Evolutionary conservation across 2,797 vertebrate genomes (phyloP).

Genomic region (Cirrhinus molitorella): DNA sequence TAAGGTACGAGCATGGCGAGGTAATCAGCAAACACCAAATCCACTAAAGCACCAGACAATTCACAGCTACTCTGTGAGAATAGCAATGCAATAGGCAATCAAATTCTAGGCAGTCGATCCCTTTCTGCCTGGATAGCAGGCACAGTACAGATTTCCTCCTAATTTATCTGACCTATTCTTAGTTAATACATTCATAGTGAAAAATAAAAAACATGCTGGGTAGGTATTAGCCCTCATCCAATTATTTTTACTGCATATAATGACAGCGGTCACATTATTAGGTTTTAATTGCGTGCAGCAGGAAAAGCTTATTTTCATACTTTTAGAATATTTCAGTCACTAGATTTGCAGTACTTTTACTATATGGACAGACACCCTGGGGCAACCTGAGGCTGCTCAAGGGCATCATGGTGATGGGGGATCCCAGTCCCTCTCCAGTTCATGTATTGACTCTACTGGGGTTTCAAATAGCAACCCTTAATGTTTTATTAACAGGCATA

Average conservation of each 20-base stretch:
- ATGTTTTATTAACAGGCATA: slow-evolving; percentile 2
- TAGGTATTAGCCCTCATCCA: slow-evolving; percentile 36
- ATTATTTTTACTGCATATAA: slow-evolving; percentile 42
- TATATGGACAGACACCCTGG: not conserved
- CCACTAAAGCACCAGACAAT: slow-evolving; percentile 39
- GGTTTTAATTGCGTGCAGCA: slow-evolving; percentile 39
- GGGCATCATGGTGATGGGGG: not conserved
- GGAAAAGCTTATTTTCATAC: not conserved
- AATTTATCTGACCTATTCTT: slow-evolving; percentile 50
- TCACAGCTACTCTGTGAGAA: slow-evolving; percentile 36
- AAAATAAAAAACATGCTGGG: slow-evolving; percentile 19
- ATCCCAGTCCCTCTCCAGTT: not conserved
- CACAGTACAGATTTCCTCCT: slow-evolving; percentile 42
- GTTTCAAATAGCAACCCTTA: slow-evolving; percentile 9
- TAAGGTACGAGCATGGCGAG: not conserved
- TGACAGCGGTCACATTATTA: slow-evolving; percentile 36
- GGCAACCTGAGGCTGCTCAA: not conserved
- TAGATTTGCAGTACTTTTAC: slow-evolving; percentile 19
- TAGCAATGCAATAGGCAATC: slow-evolving; percentile 44
- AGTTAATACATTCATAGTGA: slow-evolving; percentile 32
- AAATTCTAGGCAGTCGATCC: slow-evolving; percentile 35
- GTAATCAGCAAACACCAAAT: slow-evolving; percentile 46
- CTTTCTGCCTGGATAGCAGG: slow-evolving; percentile 26
- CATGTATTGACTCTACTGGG: not conserved
- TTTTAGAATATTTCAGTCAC: not conserved